These are phyloP conservation scores for Neodiprion virginianus DNA, from an alignment of 1,140 invertebrate species.

Conservation along the genomic window DNA sequence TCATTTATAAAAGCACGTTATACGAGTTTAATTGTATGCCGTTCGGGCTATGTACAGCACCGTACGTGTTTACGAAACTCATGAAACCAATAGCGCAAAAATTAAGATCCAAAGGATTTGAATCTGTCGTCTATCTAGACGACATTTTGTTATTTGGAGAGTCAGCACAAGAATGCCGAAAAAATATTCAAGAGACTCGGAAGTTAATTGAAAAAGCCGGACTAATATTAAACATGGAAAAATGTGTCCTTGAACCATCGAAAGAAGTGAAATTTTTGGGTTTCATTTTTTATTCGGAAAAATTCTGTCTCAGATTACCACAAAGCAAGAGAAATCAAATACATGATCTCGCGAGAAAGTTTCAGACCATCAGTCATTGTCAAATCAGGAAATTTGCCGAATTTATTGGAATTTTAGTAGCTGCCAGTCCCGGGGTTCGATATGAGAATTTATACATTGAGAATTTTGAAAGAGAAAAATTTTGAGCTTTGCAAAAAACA, in stretches of 20 bases:
- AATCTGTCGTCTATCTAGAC: background rate
- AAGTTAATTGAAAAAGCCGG: slow-evolving; percentile 25
- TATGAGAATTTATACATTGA: slow-evolving; percentile 32
- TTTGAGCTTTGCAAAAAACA: slow-evolving; percentile 23
- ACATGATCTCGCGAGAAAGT: slow-evolving; percentile 14
- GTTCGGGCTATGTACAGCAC: too few relatives aligned
- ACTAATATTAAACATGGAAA: slow-evolving; percentile 28
- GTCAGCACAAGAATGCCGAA: slow-evolving; percentile 15
- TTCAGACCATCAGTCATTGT: background rate
- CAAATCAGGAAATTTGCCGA: slow-evolving; percentile 28
- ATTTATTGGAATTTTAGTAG: slow-evolving; percentile 29
- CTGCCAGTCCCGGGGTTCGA: slow-evolving; percentile 21
- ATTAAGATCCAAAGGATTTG: too few relatives aligned
- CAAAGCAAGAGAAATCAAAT: slow-evolving; percentile 21
- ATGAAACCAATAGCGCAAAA: too few relatives aligned
- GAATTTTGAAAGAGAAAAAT: slow-evolving; percentile 29
- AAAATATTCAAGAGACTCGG: slow-evolving; percentile 23
- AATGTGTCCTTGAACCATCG: slow-evolving; percentile 24
- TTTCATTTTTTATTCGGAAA: slow-evolving; percentile 27
- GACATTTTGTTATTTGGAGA: slow-evolving; percentile 22
- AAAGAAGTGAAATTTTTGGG: slow-evolving; percentile 29
- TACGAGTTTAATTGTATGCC: too few relatives aligned
- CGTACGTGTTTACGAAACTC: too few relatives aligned
- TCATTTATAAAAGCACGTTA: too few relatives aligned
- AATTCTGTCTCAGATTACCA: slow-evolving; percentile 15